Evolutionary conservation across 1,140 invertebrate species (phyloP).

Genomic region (Fopius arisanus): DNA sequence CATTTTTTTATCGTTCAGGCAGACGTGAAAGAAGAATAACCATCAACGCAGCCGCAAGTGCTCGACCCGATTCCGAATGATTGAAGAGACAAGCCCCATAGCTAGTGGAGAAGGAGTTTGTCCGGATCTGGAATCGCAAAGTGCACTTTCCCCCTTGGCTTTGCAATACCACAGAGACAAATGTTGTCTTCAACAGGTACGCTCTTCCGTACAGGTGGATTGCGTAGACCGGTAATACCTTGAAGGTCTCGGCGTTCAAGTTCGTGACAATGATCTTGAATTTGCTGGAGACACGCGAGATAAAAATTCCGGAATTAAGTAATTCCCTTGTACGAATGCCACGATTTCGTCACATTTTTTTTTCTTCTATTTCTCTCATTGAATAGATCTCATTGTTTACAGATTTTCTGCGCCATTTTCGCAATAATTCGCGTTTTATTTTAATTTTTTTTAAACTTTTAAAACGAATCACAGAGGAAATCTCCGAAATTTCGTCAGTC

Average conservation of each 20-base stretch:
- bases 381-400: no score
- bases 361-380: no score
- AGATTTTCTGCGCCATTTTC: no score
- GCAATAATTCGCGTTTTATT: no score
- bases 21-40: neutral
- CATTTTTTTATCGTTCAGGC: no score
- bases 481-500: no score
- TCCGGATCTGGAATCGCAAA: conserved; percentile 9
- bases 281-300: neutral
- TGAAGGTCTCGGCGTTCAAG: neutral
- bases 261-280: neutral
- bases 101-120: neutral
- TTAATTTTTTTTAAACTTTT: no score
- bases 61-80: conserved; percentile 27
- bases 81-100: neutral
- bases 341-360: no score
- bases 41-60: conserved; percentile 15
- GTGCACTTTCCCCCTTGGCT: conserved; percentile 19
- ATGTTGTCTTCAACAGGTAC: neutral
- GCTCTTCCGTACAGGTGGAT: neutral
- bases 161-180: conserved; percentile 4
- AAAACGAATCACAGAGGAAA: no score
- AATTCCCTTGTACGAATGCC: no score
- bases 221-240: neutral
- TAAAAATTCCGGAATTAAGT: neutral